A percentile compares a stretch with the other conserved stretches of the same genome.
Conservation (phyloP, 1,140 invertebrate species). For the Euwallacea similis region DNA sequence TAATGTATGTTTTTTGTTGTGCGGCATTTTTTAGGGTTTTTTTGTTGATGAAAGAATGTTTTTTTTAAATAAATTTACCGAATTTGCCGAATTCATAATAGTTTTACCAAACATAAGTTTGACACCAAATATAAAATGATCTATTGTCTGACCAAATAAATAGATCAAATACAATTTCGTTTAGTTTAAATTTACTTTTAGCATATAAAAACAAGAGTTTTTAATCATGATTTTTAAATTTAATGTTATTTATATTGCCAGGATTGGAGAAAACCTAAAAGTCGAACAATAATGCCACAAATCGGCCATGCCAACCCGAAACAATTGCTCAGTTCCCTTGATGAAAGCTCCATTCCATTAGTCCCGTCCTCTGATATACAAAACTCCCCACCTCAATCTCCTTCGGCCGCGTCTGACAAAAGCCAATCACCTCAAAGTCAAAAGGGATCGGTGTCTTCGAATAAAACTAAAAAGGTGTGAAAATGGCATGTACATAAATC, state of each 20-base stretch:
- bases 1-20: too few relatives aligned
- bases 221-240: conserved; percentile 13
- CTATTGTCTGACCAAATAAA: too few relatives aligned
- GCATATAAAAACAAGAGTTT: neutral
- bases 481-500: conserved; percentile 46
- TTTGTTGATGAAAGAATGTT: too few relatives aligned
- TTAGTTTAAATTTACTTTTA: too few relatives aligned
- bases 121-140: too few relatives aligned
- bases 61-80: too few relatives aligned
- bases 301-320: conserved; percentile 60
- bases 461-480: conserved; percentile 66
- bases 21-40: too few relatives aligned
- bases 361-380: conserved; percentile 55
- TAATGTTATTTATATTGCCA: conserved; percentile 55
- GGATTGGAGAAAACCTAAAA: conserved; percentile 77
- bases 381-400: conserved; percentile 56
- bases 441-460: conserved; percentile 59
- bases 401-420: conserved; percentile 55
- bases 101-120: too few relatives aligned
- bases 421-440: conserved; percentile 61
- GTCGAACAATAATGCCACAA: conserved; percentile 70
- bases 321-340: conserved; percentile 56
- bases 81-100: too few relatives aligned
- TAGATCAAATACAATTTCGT: too few relatives aligned
- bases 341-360: conserved; percentile 53